These are phyloP conservation scores for Bombycilla garrulus DNA, from an alignment of 2,113 vertebrate species.

Conservation along the genomic window DNA sequence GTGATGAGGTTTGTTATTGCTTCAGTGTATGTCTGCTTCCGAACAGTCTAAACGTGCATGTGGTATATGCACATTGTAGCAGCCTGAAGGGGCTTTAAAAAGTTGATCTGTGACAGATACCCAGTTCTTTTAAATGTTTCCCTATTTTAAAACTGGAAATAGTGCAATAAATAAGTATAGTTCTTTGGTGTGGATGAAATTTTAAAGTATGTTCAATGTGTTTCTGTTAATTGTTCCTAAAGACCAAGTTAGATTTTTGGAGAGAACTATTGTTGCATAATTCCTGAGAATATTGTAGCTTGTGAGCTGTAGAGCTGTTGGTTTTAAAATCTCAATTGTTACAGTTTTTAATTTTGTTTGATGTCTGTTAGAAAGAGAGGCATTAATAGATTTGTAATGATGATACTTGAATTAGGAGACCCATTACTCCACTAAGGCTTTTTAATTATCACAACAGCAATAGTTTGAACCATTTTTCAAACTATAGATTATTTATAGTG, in stretches of 20 bases:
- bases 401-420: neutral
- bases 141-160: neutral
- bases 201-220: neutral
- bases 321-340: neutral
- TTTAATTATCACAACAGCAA: neutral
- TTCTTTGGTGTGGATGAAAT: neutral
- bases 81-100: neutral
- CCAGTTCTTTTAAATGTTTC: neutral
- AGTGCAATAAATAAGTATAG: neutral
- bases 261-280: neutral
- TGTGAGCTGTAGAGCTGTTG: neutral
- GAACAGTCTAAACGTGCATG: neutral
- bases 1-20: neutral
- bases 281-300: neutral
- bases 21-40: neutral
- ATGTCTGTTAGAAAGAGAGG: neutral
- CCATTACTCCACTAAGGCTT: neutral
- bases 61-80: neutral
- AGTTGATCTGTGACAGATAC: neutral
- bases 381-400: neutral
- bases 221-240: neutral
- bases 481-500: neutral
- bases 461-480: neutral
- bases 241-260: neutral
- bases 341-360: neutral